Percentiles rank a stretch among this genome's conserved stretches.
phyloP scores from a whole-genome alignment of 2,797 vertebrate species.

The Linurgus olivaceus region DNA sequence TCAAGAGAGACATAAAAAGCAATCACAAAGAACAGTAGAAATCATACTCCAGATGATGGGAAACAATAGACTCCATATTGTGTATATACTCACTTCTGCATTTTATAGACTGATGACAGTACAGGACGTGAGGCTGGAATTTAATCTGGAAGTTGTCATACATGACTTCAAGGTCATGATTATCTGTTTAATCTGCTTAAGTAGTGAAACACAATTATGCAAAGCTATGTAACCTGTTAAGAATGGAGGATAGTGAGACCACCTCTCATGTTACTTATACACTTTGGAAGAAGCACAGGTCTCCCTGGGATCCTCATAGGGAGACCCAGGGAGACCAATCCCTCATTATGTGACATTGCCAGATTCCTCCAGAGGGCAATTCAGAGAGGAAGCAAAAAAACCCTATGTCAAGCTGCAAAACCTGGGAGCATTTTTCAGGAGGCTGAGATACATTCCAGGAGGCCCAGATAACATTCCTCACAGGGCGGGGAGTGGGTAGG shows the following conservation, averaged over 20 bases:
- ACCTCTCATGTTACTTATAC: background rate
- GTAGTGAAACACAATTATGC: background rate
- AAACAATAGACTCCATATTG: constrained; percentile 15
- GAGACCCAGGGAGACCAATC: too few species aligned
- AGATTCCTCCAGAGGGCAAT: background rate
- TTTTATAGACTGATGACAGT: background rate
- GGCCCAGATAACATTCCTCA: background rate
- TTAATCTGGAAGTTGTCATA: background rate
- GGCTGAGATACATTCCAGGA: background rate
- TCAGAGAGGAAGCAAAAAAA: background rate
- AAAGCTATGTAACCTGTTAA: background rate
- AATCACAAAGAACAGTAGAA: constrained; percentile 68
- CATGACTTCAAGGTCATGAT: background rate
- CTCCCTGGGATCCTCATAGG: background rate
- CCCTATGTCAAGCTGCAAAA: background rate
- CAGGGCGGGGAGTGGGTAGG: fast-evolving
- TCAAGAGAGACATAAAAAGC: constrained; percentile 61
- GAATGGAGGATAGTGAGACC: background rate
- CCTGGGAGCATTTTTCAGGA: background rate
- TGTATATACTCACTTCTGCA: background rate
- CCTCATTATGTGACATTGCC: background rate
- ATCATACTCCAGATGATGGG: constrained; percentile 22
- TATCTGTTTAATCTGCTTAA: background rate
- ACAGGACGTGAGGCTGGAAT: background rate
- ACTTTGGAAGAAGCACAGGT: background rate